Conservation (phyloP, 2,797 vertebrate genomes). For the Jordanella pulchra region DNA sequence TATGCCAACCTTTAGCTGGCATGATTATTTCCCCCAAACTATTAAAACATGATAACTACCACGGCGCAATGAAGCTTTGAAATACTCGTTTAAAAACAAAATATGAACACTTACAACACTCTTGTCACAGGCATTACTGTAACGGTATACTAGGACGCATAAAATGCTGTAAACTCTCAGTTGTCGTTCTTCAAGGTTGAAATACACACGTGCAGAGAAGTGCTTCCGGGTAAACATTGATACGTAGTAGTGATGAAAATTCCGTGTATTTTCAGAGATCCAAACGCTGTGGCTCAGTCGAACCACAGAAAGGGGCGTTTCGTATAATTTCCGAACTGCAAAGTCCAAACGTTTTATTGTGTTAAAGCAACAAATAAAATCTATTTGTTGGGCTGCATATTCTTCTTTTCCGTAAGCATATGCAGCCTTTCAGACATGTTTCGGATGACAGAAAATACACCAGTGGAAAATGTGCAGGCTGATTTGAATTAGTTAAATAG, state of each 20-base stretch:
- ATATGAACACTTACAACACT: conserved; percentile 68
- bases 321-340: background rate
- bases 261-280: background rate
- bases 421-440: background rate
- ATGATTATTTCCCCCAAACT: conserved; percentile 4
- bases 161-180: conserved; percentile 6
- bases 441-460: background rate
- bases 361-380: background rate
- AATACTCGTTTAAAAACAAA: background rate
- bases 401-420: background rate
- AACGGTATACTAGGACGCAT: background rate
- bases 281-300: background rate
- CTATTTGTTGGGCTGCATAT: background rate
- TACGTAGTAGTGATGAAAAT: background rate
- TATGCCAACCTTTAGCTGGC: conserved; percentile 35
- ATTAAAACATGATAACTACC: background rate
- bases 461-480: background rate
- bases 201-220: conserved; percentile 56
- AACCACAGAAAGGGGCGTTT: background rate
- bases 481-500: no score
- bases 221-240: conserved; percentile 55
- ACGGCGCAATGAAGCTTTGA: no score
- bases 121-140: conserved; percentile 63
- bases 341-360: background rate
- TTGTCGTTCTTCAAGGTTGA: conserved; percentile 70